These are phyloP conservation scores for Corella eumyota DNA, from an alignment of 23 tunicate genomes.

Conservation along the genomic window DNA sequence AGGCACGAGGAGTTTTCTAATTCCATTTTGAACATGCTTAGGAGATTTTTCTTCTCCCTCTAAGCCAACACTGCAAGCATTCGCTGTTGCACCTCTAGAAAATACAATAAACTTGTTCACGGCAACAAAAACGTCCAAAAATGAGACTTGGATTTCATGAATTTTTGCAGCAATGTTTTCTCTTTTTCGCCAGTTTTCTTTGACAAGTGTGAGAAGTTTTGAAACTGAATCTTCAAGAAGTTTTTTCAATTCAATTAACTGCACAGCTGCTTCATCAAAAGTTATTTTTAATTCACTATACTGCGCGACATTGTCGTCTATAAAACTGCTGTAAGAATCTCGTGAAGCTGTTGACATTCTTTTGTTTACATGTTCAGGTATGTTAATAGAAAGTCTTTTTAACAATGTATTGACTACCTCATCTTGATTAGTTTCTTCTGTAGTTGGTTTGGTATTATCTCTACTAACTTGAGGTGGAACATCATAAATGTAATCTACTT, in stretches of 20 bases:
- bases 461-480: conserved; percentile 73
- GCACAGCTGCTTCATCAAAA: conserved; percentile 34
- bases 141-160: conserved; percentile 19
- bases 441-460: conserved; percentile 9
- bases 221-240: conserved; percentile 78
- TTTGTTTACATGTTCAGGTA: conserved; percentile 9
- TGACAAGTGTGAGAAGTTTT: conserved; percentile 47
- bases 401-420: conserved; percentile 56
- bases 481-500: conserved; percentile 71
- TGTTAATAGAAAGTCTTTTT: conserved; percentile 17
- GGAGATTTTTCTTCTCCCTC: conserved; percentile 15
- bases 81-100: conserved; percentile 63
- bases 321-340: conserved; percentile 51
- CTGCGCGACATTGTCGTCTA: conserved; percentile 21
- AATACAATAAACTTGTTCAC: conserved; percentile 49
- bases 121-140: conserved; percentile 36
- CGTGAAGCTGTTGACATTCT: conserved; percentile 43
- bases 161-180: conserved; percentile 56
- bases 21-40: conserved; percentile 20
- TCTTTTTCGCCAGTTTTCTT: conserved; percentile 64
- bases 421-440: conserved; percentile 5
- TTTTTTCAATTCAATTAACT: conserved; percentile 50
- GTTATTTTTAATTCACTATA: conserved; percentile 42
- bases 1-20: conserved; percentile 51
- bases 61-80: conserved; percentile 25